Evolutionary conservation across 2,888 invertebrate species (phyloP), one percentile per base, ranked within the genome.

Genomic region (Troides helena): DNA sequence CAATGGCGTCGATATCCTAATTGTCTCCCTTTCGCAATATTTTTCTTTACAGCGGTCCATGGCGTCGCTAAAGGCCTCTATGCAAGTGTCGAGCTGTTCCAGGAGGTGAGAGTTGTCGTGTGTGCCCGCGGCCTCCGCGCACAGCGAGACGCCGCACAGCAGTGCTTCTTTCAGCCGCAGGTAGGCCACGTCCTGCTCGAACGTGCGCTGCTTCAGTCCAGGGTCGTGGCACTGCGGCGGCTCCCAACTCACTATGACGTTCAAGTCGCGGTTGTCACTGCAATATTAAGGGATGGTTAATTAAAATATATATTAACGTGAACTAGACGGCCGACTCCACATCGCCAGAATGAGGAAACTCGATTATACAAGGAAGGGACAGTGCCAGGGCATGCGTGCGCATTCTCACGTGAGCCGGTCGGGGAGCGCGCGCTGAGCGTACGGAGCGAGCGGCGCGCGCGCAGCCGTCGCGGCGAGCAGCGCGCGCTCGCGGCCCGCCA

Each of bases 261-360:
- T 93, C 39, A 97, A 89, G 85, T 98, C 97, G 59, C 97, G 94
- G 88, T 97, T 97, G 88, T 97, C 97, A 63, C 94, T 94, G 81
- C 74, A 82, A 79, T 39, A 39, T 39, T 7, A 10, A 39, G 7
- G 39, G 10, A 10, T 39, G 7, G 8, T 10, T 10, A 39, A 39
- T 7, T 39, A 10, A 30, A 30, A 30, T 4, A 30, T 30, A 30
- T 30, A 30, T 30, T 30, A 30, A 30, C 30, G 30, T 30, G 30
- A 5, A 30, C 30, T 30, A 3, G 5, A 5, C 30, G 30, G 30
- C 4, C 30, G 10, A 39, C 39, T 10, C 10, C 10, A 39, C 8
- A 39, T 39, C 39, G 39, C 39, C 7, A 39, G 39, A 39, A 39
- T 10, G 10, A 1, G 39, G 39, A 10, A 39, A 10, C 7, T 10